Conservation (phyloP, 2,888 invertebrate species). For the Acleris literana region DNA sequence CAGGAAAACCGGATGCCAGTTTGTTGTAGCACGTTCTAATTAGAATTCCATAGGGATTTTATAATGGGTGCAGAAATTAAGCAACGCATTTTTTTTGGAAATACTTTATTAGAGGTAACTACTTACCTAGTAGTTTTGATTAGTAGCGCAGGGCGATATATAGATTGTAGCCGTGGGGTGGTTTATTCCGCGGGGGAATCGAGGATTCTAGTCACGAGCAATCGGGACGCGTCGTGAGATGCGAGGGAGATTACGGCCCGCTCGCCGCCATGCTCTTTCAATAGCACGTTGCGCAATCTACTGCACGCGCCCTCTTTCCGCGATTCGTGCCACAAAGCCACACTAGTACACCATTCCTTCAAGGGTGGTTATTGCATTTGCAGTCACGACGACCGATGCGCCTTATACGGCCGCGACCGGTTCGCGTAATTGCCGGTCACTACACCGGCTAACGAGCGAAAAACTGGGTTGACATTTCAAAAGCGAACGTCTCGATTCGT, state of each 20-base stretch:
- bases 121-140: slow-evolving; percentile 9
- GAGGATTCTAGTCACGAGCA: slow-evolving; percentile 67
- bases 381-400: slow-evolving; percentile 64
- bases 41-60: slow-evolving; percentile 12
- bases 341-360: slow-evolving; percentile 58
- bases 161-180: slow-evolving; percentile 37
- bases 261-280: slow-evolving; percentile 61
- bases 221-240: slow-evolving; percentile 68
- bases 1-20: slow-evolving; percentile 30
- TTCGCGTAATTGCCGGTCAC: slow-evolving; percentile 45
- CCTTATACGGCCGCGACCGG: slow-evolving; percentile 42
- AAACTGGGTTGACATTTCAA: slow-evolving; percentile 57
- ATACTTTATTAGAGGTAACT: slow-evolving; percentile 7
- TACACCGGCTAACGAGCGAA: slow-evolving; percentile 39
- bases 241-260: slow-evolving; percentile 59
- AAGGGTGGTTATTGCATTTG: slow-evolving; percentile 61
- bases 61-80: neutral
- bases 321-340: slow-evolving; percentile 59
- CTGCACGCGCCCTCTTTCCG: slow-evolving; percentile 58
- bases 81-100: slow-evolving; percentile 12
- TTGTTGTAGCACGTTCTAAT: slow-evolving; percentile 10
- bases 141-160: slow-evolving; percentile 26
- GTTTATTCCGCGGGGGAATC: slow-evolving; percentile 47
- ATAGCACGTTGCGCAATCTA: slow-evolving; percentile 76
- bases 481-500: slow-evolving; percentile 45